phyloP scores from a whole-genome alignment of 2,888 invertebrate species.

The Drosophila birchii region DNA sequence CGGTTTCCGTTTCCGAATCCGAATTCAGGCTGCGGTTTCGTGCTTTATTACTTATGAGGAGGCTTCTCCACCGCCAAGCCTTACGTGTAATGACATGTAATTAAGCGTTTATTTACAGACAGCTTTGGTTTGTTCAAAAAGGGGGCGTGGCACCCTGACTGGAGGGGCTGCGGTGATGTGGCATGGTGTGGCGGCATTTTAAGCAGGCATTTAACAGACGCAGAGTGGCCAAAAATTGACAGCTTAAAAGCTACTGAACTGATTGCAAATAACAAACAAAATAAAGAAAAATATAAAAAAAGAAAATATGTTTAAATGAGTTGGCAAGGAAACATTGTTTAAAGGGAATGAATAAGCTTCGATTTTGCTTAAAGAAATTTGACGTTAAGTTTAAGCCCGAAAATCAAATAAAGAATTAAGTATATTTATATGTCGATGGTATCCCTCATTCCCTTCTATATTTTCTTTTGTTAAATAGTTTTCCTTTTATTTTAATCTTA shows the following conservation, averaged over 20 bases:
- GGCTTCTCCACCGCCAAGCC: conserved; percentile 48
- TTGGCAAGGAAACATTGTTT: background rate
- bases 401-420: too few relatives aligned
- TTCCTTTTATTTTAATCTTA: background rate
- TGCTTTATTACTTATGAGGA: conserved; percentile 77
- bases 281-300: background rate
- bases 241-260: conserved; percentile 62
- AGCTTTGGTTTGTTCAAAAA: conserved; percentile 47
- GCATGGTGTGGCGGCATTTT: conserved; percentile 35
- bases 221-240: conserved; percentile 74
- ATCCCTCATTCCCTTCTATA: too few relatives aligned
- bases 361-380: background rate
- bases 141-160: conserved; percentile 61
- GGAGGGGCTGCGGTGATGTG: background rate
- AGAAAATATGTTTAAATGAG: conserved; percentile 3
- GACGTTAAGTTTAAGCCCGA: too few relatives aligned
- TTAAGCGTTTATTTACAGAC: conserved; percentile 82
- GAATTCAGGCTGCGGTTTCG: conserved; percentile 65
- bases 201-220: conserved; percentile 75
- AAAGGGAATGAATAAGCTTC: background rate
- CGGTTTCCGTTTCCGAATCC: conserved; percentile 39
- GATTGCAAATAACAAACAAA: conserved; percentile 14
- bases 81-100: conserved; percentile 82
- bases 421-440: background rate
- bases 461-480: too few relatives aligned